These are phyloP conservation scores for Palythoa grandiflora DNA, from an alignment of 92 coral and sea anemone genomes.

Conservation along the genomic window DNA sequence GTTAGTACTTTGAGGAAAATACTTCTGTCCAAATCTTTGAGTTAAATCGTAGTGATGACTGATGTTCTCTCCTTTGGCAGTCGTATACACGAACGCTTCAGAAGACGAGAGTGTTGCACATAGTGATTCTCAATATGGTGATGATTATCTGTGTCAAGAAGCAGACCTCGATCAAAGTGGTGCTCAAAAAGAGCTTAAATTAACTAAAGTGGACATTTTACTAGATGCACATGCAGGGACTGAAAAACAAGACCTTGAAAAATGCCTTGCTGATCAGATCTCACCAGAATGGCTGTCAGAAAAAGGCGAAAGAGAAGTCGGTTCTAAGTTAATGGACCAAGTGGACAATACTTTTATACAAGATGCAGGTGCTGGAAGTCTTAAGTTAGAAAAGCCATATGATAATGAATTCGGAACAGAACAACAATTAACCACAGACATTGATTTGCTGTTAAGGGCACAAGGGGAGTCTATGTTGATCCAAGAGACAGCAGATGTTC, in stretches of 20 bases:
- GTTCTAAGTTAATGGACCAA: neutral
- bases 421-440: neutral
- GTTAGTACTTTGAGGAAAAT: too few species aligned
- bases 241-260: neutral
- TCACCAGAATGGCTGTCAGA: neutral
- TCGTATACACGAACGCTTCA: neutral
- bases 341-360: neutral
- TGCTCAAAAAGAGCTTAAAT: neutral
- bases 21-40: too few species aligned
- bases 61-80: neutral
- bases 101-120: neutral
- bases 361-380: neutral
- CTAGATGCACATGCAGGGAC: neutral
- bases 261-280: neutral
- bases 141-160: neutral
- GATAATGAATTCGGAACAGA: neutral
- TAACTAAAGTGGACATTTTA: neutral
- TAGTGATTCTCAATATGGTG: neutral
- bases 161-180: neutral
- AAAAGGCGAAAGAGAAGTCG: neutral
- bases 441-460: neutral
- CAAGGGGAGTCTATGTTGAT: neutral
- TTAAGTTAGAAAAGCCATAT: neutral
- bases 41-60: too few species aligned
- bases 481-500: neutral